phyloP scores from a whole-genome alignment of 2,888 invertebrate genomes.

The Tetheella fluctuosa region DNA sequence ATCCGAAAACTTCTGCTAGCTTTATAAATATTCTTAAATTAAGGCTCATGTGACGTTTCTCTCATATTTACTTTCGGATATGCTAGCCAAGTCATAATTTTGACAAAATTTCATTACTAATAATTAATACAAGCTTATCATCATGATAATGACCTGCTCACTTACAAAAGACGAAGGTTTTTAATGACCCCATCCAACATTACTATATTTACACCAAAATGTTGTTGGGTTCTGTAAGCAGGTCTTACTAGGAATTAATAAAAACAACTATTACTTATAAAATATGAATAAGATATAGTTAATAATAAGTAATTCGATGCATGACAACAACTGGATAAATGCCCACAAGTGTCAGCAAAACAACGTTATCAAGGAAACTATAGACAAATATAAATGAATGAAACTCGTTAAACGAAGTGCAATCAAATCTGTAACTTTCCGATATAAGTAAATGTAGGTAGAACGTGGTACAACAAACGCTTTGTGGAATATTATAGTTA shows the following conservation, averaged over 20 bases:
- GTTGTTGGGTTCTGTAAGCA: too few species aligned
- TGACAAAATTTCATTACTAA: not conserved
- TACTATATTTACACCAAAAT: too few species aligned
- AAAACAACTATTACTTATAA: too few species aligned
- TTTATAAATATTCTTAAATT: not conserved
- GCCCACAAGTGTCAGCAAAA: not conserved
- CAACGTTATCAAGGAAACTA: not conserved
- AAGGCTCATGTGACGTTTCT: not conserved
- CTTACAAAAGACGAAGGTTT: too few species aligned
- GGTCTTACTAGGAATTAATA: too few species aligned
- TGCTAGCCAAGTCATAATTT: not conserved
- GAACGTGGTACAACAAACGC: not conserved
- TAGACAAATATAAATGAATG: not conserved
- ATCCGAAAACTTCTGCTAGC: conserved; percentile 36
- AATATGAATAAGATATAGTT: not conserved
- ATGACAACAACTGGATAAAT: not conserved
- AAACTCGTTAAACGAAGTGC: conserved; percentile 13
- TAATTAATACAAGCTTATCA: too few species aligned
- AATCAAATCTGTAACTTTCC: conserved; percentile 33
- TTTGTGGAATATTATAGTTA: not conserved
- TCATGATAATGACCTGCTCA: too few species aligned
- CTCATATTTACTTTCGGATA: not conserved
- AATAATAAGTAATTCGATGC: not conserved
- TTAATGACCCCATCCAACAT: too few species aligned
- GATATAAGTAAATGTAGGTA: conserved; percentile 21